Evolutionary conservation across 2,797 vertebrate genomes (phyloP).

Genomic region (Alcedo quadribrachys): DNA sequence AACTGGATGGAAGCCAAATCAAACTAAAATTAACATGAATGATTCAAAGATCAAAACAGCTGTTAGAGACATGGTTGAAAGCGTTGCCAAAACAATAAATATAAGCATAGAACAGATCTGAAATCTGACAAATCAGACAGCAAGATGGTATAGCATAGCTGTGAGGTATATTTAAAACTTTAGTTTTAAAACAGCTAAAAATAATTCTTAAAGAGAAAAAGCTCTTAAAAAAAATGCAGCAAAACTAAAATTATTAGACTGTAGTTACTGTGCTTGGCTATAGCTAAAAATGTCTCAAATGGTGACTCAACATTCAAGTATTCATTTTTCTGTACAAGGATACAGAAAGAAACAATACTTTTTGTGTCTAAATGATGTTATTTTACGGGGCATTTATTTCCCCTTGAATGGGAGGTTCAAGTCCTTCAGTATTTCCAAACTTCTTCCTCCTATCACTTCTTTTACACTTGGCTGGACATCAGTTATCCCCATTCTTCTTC

Average conservation of each 20-base stretch:
- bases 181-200: background rate
- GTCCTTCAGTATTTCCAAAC: background rate
- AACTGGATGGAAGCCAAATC: slow-evolving; percentile 30
- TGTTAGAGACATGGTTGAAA: background rate
- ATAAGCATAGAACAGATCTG: background rate
- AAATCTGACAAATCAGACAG: background rate
- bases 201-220: background rate
- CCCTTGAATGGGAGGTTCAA: background rate
- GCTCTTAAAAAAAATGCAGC: background rate
- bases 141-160: background rate
- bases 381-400: background rate
- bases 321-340: background rate
- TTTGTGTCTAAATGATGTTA: background rate
- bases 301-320: background rate
- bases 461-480: background rate
- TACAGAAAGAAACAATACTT: background rate
- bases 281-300: background rate
- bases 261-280: background rate
- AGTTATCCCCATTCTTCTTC: background rate
- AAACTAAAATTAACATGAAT: slow-evolving; percentile 30
- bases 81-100: background rate
- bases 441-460: background rate
- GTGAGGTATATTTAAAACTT: background rate
- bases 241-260: background rate
- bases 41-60: background rate